These are phyloP conservation scores for Tethya wilhelma DNA, from an alignment of 37 sponge, comb jelly and placozoan genomes.

Conservation along the genomic window DNA sequence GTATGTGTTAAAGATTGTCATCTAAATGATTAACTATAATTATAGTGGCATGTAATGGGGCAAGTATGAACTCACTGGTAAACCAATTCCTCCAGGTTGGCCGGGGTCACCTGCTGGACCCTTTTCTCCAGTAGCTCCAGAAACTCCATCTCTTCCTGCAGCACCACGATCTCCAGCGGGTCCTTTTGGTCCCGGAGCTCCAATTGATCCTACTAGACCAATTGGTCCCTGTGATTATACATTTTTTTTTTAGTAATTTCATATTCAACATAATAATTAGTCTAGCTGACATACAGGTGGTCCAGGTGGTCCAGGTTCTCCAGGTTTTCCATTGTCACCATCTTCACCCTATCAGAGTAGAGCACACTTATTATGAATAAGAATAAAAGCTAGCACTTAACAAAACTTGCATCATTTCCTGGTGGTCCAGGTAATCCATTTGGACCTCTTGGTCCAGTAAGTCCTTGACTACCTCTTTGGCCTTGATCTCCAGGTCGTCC, in stretches of 20 bases:
- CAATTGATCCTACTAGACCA: conserved; percentile 57
- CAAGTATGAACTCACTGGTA: conserved; percentile 24
- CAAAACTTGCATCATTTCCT: conserved; percentile 13
- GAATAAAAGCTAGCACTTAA: not conserved
- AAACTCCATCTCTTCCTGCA: conserved; percentile 33
- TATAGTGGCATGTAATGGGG: not conserved
- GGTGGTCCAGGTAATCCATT: conserved; percentile 55
- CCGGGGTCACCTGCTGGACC: conserved; percentile 72
- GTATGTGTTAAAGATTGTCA: not conserved
- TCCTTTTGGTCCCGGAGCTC: conserved; percentile 68
- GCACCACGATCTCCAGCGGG: conserved; percentile 46
- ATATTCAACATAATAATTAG: too few species aligned
- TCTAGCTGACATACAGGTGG: conserved; percentile 28
- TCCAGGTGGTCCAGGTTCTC: conserved; percentile 56
- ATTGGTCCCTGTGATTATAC: conserved; percentile 18
- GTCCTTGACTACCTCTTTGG: conserved; percentile 23
- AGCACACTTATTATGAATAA: not conserved
- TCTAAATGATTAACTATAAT: not conserved
- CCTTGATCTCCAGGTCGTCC: conserved; percentile 39
- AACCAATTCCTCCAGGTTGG: conserved; percentile 46
- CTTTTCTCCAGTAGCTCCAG: conserved; percentile 59
- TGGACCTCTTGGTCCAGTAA: conserved; percentile 39
- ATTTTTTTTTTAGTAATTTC: too few species aligned
- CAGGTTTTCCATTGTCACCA: conserved; percentile 51
- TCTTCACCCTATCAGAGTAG: conserved; percentile 46